Evolutionary conservation across 2,888 invertebrate species (phyloP).

Genomic region (Drosophila rubida): DNA sequence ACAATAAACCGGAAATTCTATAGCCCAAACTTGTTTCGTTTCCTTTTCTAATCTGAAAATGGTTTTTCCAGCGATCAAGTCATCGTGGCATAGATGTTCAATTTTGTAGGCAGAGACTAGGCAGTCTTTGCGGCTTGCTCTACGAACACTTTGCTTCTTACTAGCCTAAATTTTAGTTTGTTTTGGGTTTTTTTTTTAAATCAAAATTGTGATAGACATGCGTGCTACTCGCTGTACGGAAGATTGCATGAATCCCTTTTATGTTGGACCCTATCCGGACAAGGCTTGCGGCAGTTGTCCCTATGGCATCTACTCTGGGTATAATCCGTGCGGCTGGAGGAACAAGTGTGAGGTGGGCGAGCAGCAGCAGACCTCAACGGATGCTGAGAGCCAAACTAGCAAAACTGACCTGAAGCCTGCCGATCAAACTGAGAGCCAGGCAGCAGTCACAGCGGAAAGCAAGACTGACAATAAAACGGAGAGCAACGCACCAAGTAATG

Average conservation of each 20-base stretch:
- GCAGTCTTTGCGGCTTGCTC: background rate
- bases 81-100: background rate
- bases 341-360: slow-evolving; percentile 4
- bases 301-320: slow-evolving; percentile 56
- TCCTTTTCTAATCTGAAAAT: too few relatives aligned
- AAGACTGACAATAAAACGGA: too few relatives aligned
- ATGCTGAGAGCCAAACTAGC: background rate
- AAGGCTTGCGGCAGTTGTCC: slow-evolving; percentile 51
- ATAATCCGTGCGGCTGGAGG: slow-evolving; percentile 50
- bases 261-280: slow-evolving; percentile 62
- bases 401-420: background rate
- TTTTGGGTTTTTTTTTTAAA: background rate
- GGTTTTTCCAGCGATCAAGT: background rate
- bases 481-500: too few relatives aligned
- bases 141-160: background rate
- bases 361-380: background rate
- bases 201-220: slow-evolving; percentile 14
- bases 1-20: background rate
- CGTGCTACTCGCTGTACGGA: background rate
- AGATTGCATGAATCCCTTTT: slow-evolving; percentile 58
- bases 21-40: background rate
- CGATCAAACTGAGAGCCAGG: background rate
- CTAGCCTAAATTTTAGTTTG: background rate
- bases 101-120: rapidly evolving
- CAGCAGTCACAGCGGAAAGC: background rate